phyloP scores from a whole-genome alignment of 2,888 invertebrate genomes.

The Zygogramma bicolorata region DNA sequence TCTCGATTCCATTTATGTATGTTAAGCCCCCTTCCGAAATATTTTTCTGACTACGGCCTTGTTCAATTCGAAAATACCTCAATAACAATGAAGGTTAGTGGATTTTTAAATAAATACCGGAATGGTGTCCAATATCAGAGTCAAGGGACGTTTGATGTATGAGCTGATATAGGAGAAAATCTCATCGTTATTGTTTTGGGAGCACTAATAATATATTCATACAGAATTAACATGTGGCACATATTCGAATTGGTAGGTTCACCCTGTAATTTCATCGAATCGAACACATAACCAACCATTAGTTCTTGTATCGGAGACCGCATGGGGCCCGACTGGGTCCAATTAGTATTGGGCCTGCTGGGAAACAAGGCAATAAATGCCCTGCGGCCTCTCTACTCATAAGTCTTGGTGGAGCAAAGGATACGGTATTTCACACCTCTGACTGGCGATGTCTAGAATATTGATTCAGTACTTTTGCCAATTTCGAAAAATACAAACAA shows the following conservation, averaged over 20 bases:
- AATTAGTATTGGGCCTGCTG: conserved; percentile 65
- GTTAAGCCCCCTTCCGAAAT: too few species aligned
- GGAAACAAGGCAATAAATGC: conserved; percentile 64
- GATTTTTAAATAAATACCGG: too few species aligned
- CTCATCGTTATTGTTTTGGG: too few species aligned
- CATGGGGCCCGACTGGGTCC: conserved; percentile 58
- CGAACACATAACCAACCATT: conserved; percentile 49
- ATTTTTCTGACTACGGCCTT: too few species aligned
- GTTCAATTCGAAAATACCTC: too few species aligned
- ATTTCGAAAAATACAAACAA: neutral
- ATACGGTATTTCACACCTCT: conserved; percentile 35
- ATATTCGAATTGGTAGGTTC: neutral
- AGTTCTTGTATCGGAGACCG: conserved; percentile 46
- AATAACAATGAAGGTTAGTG: too few species aligned
- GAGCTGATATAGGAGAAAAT: too few species aligned
- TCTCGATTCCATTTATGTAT: too few species aligned
- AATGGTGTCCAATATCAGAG: too few species aligned
- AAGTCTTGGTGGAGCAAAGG: conserved; percentile 11
- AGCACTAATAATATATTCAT: neutral
- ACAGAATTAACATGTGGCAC: neutral
- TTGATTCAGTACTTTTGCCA: neutral
- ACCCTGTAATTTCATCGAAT: conserved; percentile 12
- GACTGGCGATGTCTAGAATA: neutral
- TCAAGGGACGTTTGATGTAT: too few species aligned
- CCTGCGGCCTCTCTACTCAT: conserved; percentile 26